Base-by-base conservation (phyloP, 2,113 vertebrate genomes). In the Triplophysa rosa region DNA sequence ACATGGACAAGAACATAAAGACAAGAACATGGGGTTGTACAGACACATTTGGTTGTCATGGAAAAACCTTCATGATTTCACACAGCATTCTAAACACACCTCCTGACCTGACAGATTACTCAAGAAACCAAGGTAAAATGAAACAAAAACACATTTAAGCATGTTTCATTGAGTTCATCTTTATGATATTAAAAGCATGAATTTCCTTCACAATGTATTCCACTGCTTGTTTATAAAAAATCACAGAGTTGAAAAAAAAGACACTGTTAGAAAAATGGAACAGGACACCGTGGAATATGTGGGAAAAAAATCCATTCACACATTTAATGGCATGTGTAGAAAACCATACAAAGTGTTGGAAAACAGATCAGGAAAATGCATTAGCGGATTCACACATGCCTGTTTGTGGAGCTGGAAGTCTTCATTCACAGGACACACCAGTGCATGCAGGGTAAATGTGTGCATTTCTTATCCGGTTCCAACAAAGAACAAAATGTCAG, bases 301-400 rank as follows among this genome's bases (percentile, higher is more conserved):
- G 45, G 29, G 1, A 56, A 33, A 16, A 33, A 19, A 23, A 9
- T 37, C 68, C 49, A 69, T 69, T 70, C n/a, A 17, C 68, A 70
- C 68, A 49, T 56, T 70, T 56, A 70, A 52, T 56, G 29, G 24
- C 2, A 19, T 70, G 67, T 66, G 17, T 42, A 67, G 13, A 67
- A 47, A 47, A 42, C 6, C n/a, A 24, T 16, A 11, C 5, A 16
- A 70, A 33, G 17, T 56, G 68, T 54, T 70, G 47, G 47, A 49
- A 21, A 70, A n/a, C 49, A 56, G 16, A 70, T 70, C 24, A 37
- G 49, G 37, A 11, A 70, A 70, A 12, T 56, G 68, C 68, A 70
- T 70, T 70, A 54, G 26, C 49, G 33, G 24, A 37, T 70, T 70
- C 68, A 70, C 68, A 70, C 47, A 70, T 33, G 19, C 5, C 4